Conservation (phyloP, 92 coral and sea anemone species). For the Epizoanthus scotinus region DNA sequence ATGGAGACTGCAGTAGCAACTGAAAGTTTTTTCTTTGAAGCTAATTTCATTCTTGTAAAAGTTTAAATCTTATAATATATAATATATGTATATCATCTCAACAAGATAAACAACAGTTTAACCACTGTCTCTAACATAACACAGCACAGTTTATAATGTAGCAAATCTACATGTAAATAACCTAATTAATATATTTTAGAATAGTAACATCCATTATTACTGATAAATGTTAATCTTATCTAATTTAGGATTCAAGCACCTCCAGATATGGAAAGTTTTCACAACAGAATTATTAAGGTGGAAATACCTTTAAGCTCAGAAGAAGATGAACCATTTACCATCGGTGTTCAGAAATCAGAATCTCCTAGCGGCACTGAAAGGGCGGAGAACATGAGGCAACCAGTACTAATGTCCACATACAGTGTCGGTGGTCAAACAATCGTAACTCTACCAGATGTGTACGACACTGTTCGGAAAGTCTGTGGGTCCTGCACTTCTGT, state of each 20-base stretch:
- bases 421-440: conserved; percentile 25
- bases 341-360: not conserved
- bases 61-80: no score
- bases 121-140: no score
- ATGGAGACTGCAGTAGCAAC: no score
- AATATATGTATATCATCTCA: no score
- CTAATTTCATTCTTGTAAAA: no score
- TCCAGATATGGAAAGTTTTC: not conserved
- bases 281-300: conserved; percentile 5
- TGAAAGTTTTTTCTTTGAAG: no score
- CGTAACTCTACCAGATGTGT: conserved; percentile 62
- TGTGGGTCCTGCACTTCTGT: conserved; percentile 65
- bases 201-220: not conserved
- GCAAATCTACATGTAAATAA: no score
- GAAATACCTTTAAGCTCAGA: conserved; percentile 16
- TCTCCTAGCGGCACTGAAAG: conserved; percentile 1
- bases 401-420: conserved; percentile 29
- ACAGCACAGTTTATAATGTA: no score
- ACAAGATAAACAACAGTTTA: no score
- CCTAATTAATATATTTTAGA: no score
- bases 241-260: not conserved
- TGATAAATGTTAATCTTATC: not conserved
- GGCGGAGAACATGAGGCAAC: not conserved
- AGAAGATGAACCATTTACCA: not conserved
- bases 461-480: conserved; percentile 57